These are phyloP conservation scores for Eidolon dupreanum DNA, from an alignment of 2,797 vertebrate genomes.

Conservation along the genomic window DNA sequence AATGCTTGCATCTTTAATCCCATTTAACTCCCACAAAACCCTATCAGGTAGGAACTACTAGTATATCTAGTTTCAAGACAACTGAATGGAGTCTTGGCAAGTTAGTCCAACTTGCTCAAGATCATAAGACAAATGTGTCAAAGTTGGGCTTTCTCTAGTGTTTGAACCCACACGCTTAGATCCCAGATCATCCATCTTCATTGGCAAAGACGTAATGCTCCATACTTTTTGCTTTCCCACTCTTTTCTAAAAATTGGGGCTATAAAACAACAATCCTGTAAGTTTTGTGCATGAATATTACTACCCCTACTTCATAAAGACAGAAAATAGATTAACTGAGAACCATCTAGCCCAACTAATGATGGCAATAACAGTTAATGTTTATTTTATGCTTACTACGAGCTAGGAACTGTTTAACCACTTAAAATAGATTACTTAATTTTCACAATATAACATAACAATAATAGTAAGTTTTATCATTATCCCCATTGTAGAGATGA, in stretches of 20 bases:
- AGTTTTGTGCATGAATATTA: not conserved
- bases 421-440: not conserved
- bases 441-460: not conserved
- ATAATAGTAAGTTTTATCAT: not conserved
- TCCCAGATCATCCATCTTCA: not conserved
- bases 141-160: not conserved
- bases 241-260: not conserved
- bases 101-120: not conserved
- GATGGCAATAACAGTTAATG: not conserved
- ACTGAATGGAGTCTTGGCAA: not conserved
- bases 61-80: not conserved
- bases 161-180: not conserved
- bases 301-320: not conserved
- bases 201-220: not conserved
- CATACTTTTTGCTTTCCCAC: not conserved
- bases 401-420: not conserved
- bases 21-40: not conserved
- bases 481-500: not conserved
- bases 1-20: not conserved
- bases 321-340: not conserved
- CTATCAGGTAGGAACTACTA: not conserved
- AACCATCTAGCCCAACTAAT: not conserved
- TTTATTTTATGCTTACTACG: not conserved
- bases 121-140: not conserved
- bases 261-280: not conserved